Evolutionary conservation across 1,140 invertebrate genomes (phyloP).

Genomic region (Macrocentrus cingulum): DNA sequence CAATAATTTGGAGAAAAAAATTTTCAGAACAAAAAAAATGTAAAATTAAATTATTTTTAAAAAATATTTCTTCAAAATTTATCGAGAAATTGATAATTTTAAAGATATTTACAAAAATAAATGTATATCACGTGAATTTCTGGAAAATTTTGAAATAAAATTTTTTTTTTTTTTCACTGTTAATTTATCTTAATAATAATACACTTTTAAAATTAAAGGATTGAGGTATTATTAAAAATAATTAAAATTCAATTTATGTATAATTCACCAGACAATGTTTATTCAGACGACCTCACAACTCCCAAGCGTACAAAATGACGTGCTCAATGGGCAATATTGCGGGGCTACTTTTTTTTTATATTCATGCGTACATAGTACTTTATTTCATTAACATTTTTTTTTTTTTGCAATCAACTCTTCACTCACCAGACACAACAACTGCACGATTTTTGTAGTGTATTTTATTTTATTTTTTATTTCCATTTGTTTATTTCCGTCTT

Average conservation of each 20-base stretch:
- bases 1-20: too few species aligned
- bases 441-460: slow-evolving; percentile 32
- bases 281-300: slow-evolving; percentile 71
- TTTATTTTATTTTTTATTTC: slow-evolving; percentile 28
- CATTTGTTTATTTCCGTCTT: slow-evolving; percentile 50
- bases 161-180: too few species aligned
- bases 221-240: slow-evolving; percentile 26
- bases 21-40: too few species aligned
- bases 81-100: too few species aligned
- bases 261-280: slow-evolving; percentile 71
- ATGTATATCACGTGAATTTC: too few species aligned
- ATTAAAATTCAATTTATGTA: slow-evolving; percentile 36
- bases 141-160: too few species aligned
- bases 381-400: slow-evolving; percentile 33
- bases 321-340: slow-evolving; percentile 61
- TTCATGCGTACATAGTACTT: slow-evolving; percentile 42
- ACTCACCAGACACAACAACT: slow-evolving; percentile 49
- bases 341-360: slow-evolving; percentile 58
- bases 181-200: too few species aligned
- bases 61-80: too few species aligned
- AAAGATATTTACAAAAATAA: too few species aligned
- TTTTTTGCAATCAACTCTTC: slow-evolving; percentile 30
- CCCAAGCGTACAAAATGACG: slow-evolving; percentile 65
- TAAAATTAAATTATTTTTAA: too few species aligned
- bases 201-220: too few species aligned